Evolutionary conservation across 2,888 invertebrate genomes (phyloP).

Genomic region (Hartigia nigra): DNA sequence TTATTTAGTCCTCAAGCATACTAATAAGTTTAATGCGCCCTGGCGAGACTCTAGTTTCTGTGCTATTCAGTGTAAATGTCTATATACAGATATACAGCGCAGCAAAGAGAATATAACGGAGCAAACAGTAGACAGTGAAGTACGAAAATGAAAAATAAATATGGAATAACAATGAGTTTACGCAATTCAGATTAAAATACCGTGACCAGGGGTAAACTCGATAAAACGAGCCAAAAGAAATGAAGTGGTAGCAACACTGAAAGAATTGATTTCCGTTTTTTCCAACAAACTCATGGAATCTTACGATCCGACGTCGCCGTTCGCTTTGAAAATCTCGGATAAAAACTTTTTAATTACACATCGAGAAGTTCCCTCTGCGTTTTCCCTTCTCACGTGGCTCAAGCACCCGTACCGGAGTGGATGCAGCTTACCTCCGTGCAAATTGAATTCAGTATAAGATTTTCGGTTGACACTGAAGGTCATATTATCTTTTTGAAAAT

Average conservation of each 20-base stretch:
- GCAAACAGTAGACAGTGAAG: neutral
- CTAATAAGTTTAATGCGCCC: conserved; percentile 3
- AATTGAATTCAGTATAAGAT: neutral
- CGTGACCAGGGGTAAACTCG: neutral
- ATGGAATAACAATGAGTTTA: neutral
- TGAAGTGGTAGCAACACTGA: neutral
- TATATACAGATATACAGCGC: neutral
- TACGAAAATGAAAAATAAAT: neutral
- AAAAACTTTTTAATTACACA: neutral
- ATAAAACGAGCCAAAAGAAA: neutral
- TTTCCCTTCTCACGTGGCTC: no score
- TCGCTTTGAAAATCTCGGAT: neutral
- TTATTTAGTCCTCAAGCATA: neutral
- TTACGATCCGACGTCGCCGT: neutral
- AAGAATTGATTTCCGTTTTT: neutral
- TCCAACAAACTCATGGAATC: neutral
- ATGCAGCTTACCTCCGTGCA: neutral
- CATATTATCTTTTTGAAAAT: neutral
- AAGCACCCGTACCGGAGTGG: neutral
- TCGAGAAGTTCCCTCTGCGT: no score
- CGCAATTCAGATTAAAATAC: neutral
- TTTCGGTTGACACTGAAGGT: neutral
- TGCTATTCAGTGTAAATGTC: neutral
- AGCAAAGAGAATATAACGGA: neutral
- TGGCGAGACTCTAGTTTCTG: neutral